phyloP scores from a whole-genome alignment of 2,797 vertebrate genomes.

The Yasuhikotakia modesta region DNA sequence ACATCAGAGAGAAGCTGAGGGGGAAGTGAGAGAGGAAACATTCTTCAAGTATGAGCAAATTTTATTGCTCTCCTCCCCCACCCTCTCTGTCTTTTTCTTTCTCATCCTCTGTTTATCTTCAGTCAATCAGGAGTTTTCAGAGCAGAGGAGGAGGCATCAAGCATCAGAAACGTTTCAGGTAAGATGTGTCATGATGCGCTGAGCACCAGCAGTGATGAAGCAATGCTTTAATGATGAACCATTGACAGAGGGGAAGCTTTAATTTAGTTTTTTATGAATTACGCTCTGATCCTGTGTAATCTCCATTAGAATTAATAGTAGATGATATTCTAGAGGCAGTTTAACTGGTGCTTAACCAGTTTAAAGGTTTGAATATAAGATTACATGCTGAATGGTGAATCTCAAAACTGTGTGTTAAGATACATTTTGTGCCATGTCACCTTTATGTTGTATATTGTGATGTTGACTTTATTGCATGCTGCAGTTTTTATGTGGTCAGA shows the following conservation, averaged over 20 bases:
- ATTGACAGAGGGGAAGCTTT: neutral
- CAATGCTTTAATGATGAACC: no score
- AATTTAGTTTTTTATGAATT: neutral
- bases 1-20: conserved; percentile 70
- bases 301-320: neutral
- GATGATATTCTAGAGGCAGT: neutral
- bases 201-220: neutral
- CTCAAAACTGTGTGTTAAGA: no score
- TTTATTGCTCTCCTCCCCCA: conserved; percentile 66
- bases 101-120: conserved; percentile 49
- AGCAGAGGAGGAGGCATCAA: conserved; percentile 41
- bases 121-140: conserved; percentile 60
- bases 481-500: neutral
- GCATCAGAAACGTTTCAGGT: conserved; percentile 51
- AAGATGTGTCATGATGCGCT: conserved; percentile 53
- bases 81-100: conserved; percentile 36
- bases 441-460: neutral
- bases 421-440: neutral
- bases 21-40: conserved; percentile 62
- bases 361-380: neutral
- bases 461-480: neutral
- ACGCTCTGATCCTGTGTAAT: neutral
- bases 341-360: neutral
- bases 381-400: neutral
- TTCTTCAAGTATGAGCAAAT: conserved; percentile 79